Conservation (phyloP, 2,113 vertebrate species). For the Vulpes lagopus region DNA sequence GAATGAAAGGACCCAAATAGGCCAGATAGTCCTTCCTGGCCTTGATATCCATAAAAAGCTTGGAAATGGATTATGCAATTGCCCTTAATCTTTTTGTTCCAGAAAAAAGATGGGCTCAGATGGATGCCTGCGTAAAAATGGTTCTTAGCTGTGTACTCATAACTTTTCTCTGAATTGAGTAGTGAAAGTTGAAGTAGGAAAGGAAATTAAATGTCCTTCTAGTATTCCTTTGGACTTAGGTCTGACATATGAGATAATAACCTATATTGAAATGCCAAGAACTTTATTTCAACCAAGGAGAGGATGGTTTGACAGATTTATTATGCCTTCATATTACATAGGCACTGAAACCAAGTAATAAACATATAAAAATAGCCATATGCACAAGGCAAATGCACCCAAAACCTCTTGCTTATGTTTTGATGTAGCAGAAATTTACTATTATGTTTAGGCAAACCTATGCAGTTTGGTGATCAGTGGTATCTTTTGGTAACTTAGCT, state of each 20-base stretch:
- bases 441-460: background rate
- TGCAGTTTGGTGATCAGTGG: constrained; percentile 23
- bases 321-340: constrained; percentile 48
- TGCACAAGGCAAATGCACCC: background rate
- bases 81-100: constrained; percentile 50
- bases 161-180: constrained; percentile 67
- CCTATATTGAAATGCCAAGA: constrained; percentile 58
- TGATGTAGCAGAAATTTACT: background rate
- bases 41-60: background rate
- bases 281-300: constrained; percentile 52
- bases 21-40: background rate
- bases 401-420: constrained; percentile 44
- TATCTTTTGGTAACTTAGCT: constrained; percentile 31
- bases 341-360: constrained; percentile 50
- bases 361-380: constrained; percentile 42
- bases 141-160: constrained; percentile 37
- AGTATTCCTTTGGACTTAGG: constrained; percentile 52
- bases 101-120: constrained; percentile 40
- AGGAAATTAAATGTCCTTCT: constrained; percentile 61
- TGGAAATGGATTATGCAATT: constrained; percentile 51
- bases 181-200: constrained; percentile 57
- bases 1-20: constrained; percentile 16
- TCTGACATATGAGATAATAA: constrained; percentile 65
- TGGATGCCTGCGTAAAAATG: constrained; percentile 44
- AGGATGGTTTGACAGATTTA: constrained; percentile 55